These are phyloP conservation scores for Chrysolina americana DNA, from an alignment of 2,888 invertebrate species.

Conservation along the genomic window DNA sequence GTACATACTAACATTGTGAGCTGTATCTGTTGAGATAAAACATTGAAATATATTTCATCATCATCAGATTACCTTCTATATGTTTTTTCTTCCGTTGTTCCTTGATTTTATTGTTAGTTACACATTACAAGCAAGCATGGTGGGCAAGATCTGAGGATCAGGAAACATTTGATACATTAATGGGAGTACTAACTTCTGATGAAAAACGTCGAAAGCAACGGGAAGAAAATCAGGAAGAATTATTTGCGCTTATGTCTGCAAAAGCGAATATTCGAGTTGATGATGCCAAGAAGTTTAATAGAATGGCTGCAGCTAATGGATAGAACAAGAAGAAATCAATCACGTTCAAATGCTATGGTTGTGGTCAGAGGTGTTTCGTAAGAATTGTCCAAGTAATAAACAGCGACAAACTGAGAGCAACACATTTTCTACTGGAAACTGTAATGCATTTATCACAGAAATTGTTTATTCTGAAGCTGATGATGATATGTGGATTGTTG, in stretches of 20 bases:
- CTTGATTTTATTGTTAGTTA: too few relatives aligned
- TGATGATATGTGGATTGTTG: not conserved
- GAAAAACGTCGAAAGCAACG: not conserved
- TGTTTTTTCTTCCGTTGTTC: too few relatives aligned
- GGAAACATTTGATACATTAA: constrained; percentile 6
- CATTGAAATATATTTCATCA: too few relatives aligned
- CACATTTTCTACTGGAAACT: not conserved
- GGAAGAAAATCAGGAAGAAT: not conserved
- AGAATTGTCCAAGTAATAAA: too few relatives aligned
- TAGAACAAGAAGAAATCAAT: not conserved
- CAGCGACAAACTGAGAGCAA: not conserved
- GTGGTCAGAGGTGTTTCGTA: not conserved
- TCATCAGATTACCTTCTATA: too few relatives aligned
- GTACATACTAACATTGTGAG: too few relatives aligned
- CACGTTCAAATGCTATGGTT: constrained; percentile 6
- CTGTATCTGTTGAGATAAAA: too few relatives aligned
- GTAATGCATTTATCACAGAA: not conserved
- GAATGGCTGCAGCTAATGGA: not conserved
- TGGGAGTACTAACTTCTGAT: not conserved
- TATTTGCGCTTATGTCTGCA: constrained; percentile 13
- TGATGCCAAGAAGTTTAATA: not conserved
- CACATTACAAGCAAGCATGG: constrained; percentile 11
- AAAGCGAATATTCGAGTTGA: constrained; percentile 4
- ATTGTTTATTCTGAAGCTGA: not conserved
- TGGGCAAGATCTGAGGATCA: constrained; percentile 19